Conservation (phyloP, 1,140 invertebrate genomes). For the Tetraneura akinire region DNA sequence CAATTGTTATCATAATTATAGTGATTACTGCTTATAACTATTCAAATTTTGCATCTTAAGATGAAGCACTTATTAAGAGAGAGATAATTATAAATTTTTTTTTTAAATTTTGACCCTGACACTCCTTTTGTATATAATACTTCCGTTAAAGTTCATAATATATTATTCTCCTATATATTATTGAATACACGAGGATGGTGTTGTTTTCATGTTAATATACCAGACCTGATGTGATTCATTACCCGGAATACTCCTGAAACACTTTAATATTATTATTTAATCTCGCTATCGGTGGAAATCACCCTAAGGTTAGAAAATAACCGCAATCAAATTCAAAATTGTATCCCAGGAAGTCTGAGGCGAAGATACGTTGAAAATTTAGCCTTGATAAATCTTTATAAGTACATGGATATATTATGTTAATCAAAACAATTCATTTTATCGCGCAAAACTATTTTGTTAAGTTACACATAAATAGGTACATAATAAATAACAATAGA, state of each 20-base stretch:
- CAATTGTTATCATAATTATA: too few species aligned
- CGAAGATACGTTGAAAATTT: not conserved
- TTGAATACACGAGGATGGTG: too few species aligned
- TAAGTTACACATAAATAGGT: not conserved
- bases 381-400: slow-evolving; percentile 9
- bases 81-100: not conserved
- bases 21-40: too few species aligned
- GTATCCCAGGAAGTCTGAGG: slow-evolving; percentile 7
- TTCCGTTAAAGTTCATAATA: slow-evolving; percentile 15
- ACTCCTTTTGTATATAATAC: not conserved
- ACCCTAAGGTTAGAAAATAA: not conserved
- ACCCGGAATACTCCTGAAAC: not conserved
- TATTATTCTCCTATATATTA: not conserved
- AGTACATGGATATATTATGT: not conserved
- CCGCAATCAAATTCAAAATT: not conserved
- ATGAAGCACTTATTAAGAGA: not conserved
- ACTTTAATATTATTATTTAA: not conserved
- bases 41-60: slow-evolving; percentile 8
- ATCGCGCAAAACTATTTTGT: slow-evolving; percentile 2
- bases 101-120: not conserved
- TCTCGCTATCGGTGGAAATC: not conserved
- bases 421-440: not conserved
- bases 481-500: not conserved
- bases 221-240: not conserved
- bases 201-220: not conserved